Percentiles rank a stretch among this genome's conserved stretches.
These are phyloP conservation scores for Mus caroli DNA, from an alignment of 2,797 vertebrate genomes.

Conservation along the genomic window DNA sequence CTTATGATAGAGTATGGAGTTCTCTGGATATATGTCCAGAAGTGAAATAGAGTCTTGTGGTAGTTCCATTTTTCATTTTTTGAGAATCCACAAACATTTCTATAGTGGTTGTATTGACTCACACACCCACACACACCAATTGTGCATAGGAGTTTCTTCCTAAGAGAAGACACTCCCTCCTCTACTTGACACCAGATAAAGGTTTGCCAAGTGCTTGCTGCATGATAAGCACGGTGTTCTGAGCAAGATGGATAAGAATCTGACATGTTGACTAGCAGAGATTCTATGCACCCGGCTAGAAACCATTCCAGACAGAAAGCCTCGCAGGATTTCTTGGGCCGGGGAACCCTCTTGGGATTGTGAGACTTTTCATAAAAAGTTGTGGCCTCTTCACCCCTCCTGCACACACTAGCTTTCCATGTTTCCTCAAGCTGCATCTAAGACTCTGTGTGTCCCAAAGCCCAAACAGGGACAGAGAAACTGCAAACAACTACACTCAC, in stretches of 20 bases:
- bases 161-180: background rate
- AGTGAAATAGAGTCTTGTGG: background rate
- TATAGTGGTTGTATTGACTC: background rate
- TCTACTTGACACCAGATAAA: fast-evolving
- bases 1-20: background rate
- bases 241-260: background rate
- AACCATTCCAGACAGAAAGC: background rate
- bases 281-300: background rate
- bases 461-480: background rate
- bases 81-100: background rate
- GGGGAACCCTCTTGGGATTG: background rate
- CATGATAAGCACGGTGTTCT: background rate
- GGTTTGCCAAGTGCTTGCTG: background rate
- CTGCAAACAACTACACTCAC: background rate
- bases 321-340: background rate
- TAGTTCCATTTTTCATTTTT: background rate
- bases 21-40: background rate
- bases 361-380: background rate
- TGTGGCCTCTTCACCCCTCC: background rate
- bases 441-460: background rate
- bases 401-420: no score
- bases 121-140: background rate
- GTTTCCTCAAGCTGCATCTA: background rate
- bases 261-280: background rate
- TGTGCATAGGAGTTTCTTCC: background rate